Percentiles rank a stretch among this genome's conserved stretches.
Evolutionary conservation across 2,888 invertebrate species (phyloP).

Genomic region (Sinentomon sp.): DNA sequence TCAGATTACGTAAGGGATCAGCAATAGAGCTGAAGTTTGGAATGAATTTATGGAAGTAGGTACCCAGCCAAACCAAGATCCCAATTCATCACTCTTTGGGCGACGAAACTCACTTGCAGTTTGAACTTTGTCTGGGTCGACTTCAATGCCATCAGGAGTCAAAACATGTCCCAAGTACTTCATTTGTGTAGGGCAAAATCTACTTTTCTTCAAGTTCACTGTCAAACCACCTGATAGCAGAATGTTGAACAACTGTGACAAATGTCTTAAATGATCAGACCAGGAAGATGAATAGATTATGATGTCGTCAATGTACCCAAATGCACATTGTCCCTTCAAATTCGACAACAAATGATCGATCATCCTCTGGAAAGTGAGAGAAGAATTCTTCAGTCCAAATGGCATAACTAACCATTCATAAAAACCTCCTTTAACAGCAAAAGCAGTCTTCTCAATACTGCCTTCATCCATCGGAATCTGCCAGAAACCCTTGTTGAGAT

Average conservation of each 20-base stretch:
- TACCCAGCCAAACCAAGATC: conserved; percentile 17
- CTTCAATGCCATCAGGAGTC: conserved; percentile 15
- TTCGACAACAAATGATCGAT: conserved; percentile 3
- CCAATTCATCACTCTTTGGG: conserved; percentile 14
- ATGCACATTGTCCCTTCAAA: conserved; percentile 3
- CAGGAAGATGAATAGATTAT: conserved; percentile 15
- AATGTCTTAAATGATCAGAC: conserved; percentile 14
- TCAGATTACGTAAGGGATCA: conserved; percentile 15
- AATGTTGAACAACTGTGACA: conserved; percentile 12
- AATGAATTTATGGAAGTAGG: conserved; percentile 18
- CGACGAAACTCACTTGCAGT: conserved; percentile 14
- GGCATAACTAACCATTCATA: conserved; percentile 15
- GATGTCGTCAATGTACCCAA: conserved; percentile 17
- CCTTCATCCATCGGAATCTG: too few species aligned
- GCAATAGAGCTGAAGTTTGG: conserved; percentile 14
- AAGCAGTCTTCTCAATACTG: too few species aligned
- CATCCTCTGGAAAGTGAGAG: conserved; percentile 17
- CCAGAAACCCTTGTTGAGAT: too few species aligned
- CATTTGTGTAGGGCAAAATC: conserved; percentile 15
- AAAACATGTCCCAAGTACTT: conserved; percentile 19
- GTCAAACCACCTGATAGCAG: conserved; percentile 15
- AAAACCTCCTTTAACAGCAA: conserved; percentile 16
- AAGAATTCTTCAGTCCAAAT: conserved; percentile 16
- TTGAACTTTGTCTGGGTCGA: conserved; percentile 15
- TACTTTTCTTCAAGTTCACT: conserved; percentile 17